Evolutionary conservation across 1,140 invertebrate species (phyloP).

Genomic region (Eriosoma lanigerum): DNA sequence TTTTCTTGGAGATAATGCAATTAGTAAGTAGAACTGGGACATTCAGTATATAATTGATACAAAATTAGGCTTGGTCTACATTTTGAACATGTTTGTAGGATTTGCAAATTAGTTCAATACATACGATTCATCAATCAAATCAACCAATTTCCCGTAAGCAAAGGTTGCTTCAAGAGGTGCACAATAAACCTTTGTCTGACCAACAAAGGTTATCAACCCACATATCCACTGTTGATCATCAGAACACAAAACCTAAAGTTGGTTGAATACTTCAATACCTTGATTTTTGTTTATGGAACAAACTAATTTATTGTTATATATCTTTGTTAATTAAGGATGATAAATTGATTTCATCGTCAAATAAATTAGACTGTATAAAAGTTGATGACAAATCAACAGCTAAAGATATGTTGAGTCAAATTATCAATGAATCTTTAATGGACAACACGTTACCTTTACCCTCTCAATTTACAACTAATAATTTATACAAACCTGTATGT

Average conservation of each 20-base stretch:
- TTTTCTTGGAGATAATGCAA: too few relatives aligned
- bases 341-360: neutral
- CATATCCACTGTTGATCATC: neutral
- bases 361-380: constrained; percentile 39
- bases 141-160: constrained; percentile 48
- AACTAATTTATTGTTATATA: neutral
- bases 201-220: constrained; percentile 7
- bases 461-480: constrained; percentile 36
- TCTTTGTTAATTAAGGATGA: constrained; percentile 32
- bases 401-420: constrained; percentile 59
- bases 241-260: constrained; percentile 34
- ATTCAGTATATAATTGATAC: too few relatives aligned
- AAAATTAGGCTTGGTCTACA: neutral
- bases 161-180: constrained; percentile 49
- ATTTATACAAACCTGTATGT: constrained; percentile 42
- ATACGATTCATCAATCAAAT: constrained; percentile 16
- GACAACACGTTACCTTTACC: constrained; percentile 37
- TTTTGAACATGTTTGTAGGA: constrained; percentile 41
- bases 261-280: too few relatives aligned
- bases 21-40: too few relatives aligned
- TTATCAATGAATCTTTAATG: constrained; percentile 57
- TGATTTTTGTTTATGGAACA: neutral
- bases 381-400: constrained; percentile 57
- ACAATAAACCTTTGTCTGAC: constrained; percentile 2
- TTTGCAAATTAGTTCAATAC: constrained; percentile 4